A percentile compares a stretch with the other conserved stretches of the same genome.
Evolutionary conservation across 2,888 invertebrate genomes (phyloP).

Genomic region (Unio delphinus): DNA sequence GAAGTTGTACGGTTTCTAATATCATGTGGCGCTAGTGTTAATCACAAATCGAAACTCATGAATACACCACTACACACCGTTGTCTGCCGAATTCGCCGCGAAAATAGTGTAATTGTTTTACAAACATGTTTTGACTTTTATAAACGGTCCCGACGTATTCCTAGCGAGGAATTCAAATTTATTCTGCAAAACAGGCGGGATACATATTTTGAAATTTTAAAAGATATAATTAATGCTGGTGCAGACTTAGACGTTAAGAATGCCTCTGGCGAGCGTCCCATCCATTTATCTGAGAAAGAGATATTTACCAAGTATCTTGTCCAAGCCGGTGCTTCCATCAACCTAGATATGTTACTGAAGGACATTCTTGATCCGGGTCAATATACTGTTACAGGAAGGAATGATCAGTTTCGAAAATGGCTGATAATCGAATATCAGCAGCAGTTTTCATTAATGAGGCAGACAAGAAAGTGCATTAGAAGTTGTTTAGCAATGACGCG

Average conservation of each 20-base stretch:
- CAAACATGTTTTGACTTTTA: conserved; percentile 27
- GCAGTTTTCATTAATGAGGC: background rate
- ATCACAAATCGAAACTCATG: conserved; percentile 9
- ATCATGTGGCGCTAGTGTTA: conserved; percentile 17
- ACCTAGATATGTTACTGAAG: too few species aligned
- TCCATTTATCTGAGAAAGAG: conserved; percentile 1
- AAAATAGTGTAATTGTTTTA: background rate
- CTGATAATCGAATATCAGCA: too few species aligned
- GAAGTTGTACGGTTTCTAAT: conserved; percentile 21
- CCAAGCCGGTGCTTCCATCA: too few species aligned
- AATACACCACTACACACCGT: conserved; percentile 14
- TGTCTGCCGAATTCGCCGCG: too few species aligned
- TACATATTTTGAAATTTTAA: conserved; percentile 13
- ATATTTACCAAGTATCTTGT: too few species aligned
- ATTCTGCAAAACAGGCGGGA: too few species aligned
- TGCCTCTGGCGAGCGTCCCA: conserved; percentile 5
- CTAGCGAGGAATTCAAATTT: conserved; percentile 11
- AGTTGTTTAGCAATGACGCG: conserved; percentile 10
- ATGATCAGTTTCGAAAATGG: too few species aligned
- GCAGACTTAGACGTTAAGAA: conserved; percentile 16
- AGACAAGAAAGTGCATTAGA: conserved; percentile 18
- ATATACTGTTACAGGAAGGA: too few species aligned
- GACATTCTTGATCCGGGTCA: too few species aligned
- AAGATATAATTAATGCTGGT: conserved; percentile 24
- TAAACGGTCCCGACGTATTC: conserved; percentile 19